Conservation (phyloP, 2,113 vertebrate genomes). For the Chunga burmeisteri region DNA sequence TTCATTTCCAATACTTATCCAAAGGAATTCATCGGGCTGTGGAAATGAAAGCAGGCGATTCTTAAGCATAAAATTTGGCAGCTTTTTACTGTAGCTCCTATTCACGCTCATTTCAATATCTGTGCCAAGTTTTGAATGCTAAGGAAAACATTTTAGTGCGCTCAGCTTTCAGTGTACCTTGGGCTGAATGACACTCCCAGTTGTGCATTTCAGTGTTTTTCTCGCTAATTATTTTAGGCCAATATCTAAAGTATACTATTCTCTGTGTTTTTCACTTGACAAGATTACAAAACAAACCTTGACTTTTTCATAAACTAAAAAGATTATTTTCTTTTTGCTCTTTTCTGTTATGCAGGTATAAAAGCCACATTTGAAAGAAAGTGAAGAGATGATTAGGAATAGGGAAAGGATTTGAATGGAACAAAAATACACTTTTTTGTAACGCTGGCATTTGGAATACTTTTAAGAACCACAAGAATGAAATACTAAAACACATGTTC, state of each 20-base stretch:
- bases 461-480: neutral
- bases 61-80: neutral
- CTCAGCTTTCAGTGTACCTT: neutral
- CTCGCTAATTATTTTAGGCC: neutral
- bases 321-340: neutral
- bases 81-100: neutral
- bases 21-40: accelerated
- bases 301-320: neutral
- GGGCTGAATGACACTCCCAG: neutral
- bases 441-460: neutral
- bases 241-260: neutral
- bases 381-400: neutral
- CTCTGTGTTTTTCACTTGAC: neutral
- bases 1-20: neutral
- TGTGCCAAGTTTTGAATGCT: neutral
- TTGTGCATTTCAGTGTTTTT: neutral
- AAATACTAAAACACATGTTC: neutral
- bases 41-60: neutral
- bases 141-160: neutral
- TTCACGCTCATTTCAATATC: neutral
- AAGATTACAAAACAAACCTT: neutral
- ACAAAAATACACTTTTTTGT: neutral
- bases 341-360: neutral
- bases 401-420: neutral
- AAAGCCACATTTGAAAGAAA: neutral